phyloP scores from a whole-genome alignment of 1,140 invertebrate genomes.

The Solen grandis region DNA sequence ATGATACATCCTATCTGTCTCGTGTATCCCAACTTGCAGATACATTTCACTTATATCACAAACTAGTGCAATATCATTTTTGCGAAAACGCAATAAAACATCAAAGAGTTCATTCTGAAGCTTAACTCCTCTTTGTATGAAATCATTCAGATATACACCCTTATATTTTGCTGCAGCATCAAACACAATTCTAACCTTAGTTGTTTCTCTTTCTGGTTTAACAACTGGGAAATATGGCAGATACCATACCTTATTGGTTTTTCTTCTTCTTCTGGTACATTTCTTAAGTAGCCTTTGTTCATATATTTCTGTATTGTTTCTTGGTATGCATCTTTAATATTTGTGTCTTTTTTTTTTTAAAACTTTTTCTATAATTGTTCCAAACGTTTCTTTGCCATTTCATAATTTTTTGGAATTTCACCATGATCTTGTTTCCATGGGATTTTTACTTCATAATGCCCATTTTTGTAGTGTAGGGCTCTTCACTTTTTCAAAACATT shows the following conservation, averaged over 20 bases:
- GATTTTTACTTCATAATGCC: slow-evolving; percentile 46
- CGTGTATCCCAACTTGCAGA: slow-evolving; percentile 23
- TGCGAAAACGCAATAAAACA: slow-evolving; percentile 62
- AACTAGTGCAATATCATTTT: slow-evolving; percentile 48
- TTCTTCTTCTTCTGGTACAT: slow-evolving; percentile 22
- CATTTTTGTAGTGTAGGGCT: not conserved
- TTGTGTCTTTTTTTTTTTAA: slow-evolving; percentile 14
- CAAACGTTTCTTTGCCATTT: slow-evolving; percentile 39
- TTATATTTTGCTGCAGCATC: slow-evolving; percentile 60
- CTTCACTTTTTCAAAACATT: not conserved
- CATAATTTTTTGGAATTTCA: slow-evolving; percentile 52
- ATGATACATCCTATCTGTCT: slow-evolving; percentile 42
- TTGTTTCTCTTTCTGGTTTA: slow-evolving; percentile 34
- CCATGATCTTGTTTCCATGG: slow-evolving; percentile 54
- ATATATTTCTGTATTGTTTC: slow-evolving; percentile 51
- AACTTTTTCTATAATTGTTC: slow-evolving; percentile 43
- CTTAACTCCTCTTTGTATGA: slow-evolving; percentile 70
- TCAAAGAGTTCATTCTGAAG: slow-evolving; percentile 72
- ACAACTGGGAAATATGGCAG: slow-evolving; percentile 59
- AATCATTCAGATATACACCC: slow-evolving; percentile 66
- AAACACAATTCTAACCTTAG: slow-evolving; percentile 58
- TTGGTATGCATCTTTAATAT: slow-evolving; percentile 21
- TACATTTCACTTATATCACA: slow-evolving; percentile 58
- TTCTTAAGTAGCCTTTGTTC: slow-evolving; percentile 56
- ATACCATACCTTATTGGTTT: slow-evolving; percentile 36